Evolutionary conservation across 2,113 vertebrate genomes (phyloP).

Genomic region (Sinocyclocheilus rhinocerous): DNA sequence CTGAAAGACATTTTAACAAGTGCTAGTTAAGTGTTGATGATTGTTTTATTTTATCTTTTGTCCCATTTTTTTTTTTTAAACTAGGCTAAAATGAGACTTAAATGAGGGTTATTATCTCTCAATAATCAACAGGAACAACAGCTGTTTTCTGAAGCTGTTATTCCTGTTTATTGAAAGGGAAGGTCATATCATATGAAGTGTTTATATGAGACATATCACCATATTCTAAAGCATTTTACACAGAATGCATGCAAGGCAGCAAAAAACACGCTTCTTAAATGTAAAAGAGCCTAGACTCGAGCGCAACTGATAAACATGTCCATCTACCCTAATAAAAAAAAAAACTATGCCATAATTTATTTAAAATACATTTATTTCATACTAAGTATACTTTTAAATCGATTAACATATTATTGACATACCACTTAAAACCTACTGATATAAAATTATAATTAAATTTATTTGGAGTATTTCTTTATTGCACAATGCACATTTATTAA

Average conservation of each 20-base stretch:
- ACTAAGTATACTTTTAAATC: too few relatives aligned
- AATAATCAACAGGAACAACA: too few relatives aligned
- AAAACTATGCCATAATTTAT: too few relatives aligned
- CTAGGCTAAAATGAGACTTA: too few relatives aligned
- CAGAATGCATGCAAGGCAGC: not conserved
- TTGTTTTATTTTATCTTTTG: not conserved
- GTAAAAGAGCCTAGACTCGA: not conserved
- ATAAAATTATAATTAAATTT: too few relatives aligned
- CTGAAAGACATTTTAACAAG: not conserved
- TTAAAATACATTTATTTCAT: too few relatives aligned
- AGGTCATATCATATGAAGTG: not conserved
- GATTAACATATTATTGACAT: too few relatives aligned
- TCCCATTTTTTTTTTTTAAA: not conserved
- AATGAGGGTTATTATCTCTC: conserved; percentile 9
- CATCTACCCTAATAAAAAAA: too few relatives aligned
- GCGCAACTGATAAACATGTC: not conserved
- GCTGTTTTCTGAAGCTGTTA: conserved; percentile 1
- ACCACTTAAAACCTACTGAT: too few relatives aligned
- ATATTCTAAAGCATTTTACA: not conserved
- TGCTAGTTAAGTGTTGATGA: not conserved
- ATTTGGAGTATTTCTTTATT: too few relatives aligned
- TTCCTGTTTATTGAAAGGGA: conserved; percentile 9
- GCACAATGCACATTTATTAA: too few relatives aligned
- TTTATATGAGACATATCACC: not conserved
- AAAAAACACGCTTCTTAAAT: not conserved